Conservation (phyloP, 2,888 invertebrate genomes). For the Chouioia cunea region DNA sequence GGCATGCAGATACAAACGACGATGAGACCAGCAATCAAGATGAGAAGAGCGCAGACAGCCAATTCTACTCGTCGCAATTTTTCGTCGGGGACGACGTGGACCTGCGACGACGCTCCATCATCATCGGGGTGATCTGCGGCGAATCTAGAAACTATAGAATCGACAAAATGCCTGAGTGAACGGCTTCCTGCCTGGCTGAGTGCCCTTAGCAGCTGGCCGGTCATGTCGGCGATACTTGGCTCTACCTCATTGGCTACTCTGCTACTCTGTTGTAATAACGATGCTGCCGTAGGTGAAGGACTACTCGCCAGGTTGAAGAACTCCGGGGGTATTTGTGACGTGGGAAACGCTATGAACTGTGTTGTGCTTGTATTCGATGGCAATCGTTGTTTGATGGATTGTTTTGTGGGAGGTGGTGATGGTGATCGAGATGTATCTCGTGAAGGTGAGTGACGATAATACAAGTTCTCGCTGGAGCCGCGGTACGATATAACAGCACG, state of each 20-base stretch:
- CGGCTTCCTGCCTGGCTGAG: conserved; percentile 77
- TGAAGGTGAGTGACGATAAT: conserved; percentile 14
- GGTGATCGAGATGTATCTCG: conserved; percentile 49
- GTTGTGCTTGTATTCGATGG: conserved; percentile 44
- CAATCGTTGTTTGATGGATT: background rate
- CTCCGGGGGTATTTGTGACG: conserved; percentile 59
- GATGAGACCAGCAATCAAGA: conserved; percentile 83
- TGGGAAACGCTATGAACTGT: conserved; percentile 60
- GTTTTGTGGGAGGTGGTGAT: conserved; percentile 30
- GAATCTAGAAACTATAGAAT: conserved; percentile 75
- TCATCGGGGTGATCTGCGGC: conserved; percentile 54
- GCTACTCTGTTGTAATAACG: conserved; percentile 43
- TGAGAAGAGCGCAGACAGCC: conserved; percentile 82
- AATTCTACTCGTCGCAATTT: conserved; percentile 80
- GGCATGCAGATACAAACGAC: conserved; percentile 81
- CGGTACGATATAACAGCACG: conserved; percentile 61
- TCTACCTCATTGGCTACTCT: conserved; percentile 68
- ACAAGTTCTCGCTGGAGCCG: conserved; percentile 68
- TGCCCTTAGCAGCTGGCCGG: conserved; percentile 78
- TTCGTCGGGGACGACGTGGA: conserved; percentile 72
- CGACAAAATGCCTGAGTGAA: conserved; percentile 78
- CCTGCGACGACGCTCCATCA: conserved; percentile 68
- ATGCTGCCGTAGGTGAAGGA: conserved; percentile 44
- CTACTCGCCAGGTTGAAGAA: conserved; percentile 55
- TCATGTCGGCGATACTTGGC: conserved; percentile 78